phyloP scores from a whole-genome alignment of 2,113 vertebrate genomes.

The Neopipo cinnamomea region DNA sequence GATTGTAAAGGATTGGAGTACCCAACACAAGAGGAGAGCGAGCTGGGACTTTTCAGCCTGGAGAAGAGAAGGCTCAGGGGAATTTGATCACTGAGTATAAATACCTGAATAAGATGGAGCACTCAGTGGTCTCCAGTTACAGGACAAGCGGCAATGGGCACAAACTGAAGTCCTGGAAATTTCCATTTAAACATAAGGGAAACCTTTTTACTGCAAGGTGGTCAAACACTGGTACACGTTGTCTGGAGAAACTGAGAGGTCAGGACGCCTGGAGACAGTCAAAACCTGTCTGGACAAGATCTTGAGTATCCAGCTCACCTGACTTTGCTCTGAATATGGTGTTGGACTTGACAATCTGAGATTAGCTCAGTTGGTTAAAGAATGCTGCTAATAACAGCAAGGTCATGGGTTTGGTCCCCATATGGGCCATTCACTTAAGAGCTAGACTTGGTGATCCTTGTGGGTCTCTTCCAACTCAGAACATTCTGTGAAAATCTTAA shows the following conservation, averaged over 20 bases:
- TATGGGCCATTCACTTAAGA: neutral
- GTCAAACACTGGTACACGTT: neutral
- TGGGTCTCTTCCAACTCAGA: neutral
- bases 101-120: neutral
- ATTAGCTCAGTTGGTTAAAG: neutral
- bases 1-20: neutral
- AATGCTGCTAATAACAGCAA: neutral
- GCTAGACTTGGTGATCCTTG: neutral
- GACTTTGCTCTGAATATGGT: neutral
- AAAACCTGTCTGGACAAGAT: neutral
- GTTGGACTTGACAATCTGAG: neutral
- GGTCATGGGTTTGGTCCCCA: neutral
- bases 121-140: neutral
- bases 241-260: neutral
- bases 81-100: neutral
- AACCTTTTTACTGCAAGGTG: neutral
- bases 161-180: neutral
- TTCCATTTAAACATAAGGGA: neutral
- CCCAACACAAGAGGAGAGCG: fast-evolving
- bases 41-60: neutral
- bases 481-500: neutral
- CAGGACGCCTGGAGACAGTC: neutral
- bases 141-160: neutral
- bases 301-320: neutral
- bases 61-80: neutral